Conservation (phyloP, 2,797 vertebrate species). For the Molossus molossus region DNA sequence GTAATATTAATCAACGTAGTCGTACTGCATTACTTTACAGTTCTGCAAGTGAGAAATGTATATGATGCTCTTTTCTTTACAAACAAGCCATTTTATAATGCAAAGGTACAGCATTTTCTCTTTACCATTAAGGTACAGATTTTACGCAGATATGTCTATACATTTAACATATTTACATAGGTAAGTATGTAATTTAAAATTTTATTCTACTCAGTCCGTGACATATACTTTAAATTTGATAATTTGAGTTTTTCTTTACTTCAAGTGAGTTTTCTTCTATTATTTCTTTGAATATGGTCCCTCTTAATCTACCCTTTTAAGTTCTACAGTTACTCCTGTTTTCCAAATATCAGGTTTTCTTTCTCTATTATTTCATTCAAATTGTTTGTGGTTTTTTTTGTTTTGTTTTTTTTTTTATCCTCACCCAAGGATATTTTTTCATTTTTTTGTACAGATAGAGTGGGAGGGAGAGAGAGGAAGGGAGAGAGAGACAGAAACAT, state of each 20-base stretch:
- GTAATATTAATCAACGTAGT: conserved; percentile 37
- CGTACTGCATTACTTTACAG: background rate
- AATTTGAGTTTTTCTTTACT: background rate
- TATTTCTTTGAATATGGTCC: conserved; percentile 40
- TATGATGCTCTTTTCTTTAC: conserved; percentile 31
- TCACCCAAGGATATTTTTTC: no score
- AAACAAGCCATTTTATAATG: background rate
- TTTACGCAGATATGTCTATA: background rate
- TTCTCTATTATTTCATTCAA: background rate
- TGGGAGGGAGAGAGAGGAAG: no score
- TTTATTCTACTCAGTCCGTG: conserved; percentile 12
- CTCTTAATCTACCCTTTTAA: conserved; percentile 14
- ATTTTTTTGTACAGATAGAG: no score
- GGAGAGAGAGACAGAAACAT: no score
- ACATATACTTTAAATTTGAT: background rate
- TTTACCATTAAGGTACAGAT: background rate
- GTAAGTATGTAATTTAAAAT: background rate
- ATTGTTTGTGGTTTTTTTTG: background rate
- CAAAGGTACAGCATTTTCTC: conserved; percentile 27
- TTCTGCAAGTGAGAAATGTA: background rate
- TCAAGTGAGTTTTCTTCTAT: conserved; percentile 8
- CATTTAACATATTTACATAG: background rate
- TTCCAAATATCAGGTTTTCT: background rate
- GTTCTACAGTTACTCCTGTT: background rate
- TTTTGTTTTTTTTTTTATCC: no score